These are phyloP conservation scores for Meteorus cinctellus DNA, from an alignment of 2,888 invertebrate genomes.

Conservation along the genomic window DNA sequence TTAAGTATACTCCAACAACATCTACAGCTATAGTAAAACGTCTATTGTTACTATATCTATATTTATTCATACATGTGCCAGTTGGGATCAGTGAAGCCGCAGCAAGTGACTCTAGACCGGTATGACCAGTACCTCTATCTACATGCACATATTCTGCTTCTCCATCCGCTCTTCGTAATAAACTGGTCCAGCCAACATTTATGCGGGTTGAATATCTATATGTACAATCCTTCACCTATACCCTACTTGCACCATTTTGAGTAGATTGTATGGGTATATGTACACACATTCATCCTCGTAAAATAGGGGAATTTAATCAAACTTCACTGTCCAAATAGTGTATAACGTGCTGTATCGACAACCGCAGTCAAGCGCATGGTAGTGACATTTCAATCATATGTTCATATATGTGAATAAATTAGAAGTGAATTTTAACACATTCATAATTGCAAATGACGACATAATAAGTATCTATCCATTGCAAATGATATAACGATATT, in stretches of 20 bases:
- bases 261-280: slow-evolving; percentile 6
- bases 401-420: neutral
- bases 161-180: slow-evolving; percentile 44
- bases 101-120: slow-evolving; percentile 39
- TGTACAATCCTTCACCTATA: slow-evolving; percentile 35
- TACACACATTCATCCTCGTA: slow-evolving; percentile 52
- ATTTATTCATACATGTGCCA: slow-evolving; percentile 31
- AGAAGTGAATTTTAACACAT: neutral
- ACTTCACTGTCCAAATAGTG: slow-evolving; percentile 52
- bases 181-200: slow-evolving; percentile 36
- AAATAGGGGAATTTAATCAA: slow-evolving; percentile 64
- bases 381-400: neutral
- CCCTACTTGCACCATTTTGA: slow-evolving; percentile 1
- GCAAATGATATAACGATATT: too few relatives aligned
- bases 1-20: slow-evolving; percentile 40
- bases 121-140: slow-evolving; percentile 9
- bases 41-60: slow-evolving; percentile 6
- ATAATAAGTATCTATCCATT: too few relatives aligned
- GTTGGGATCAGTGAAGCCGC: slow-evolving; percentile 43
- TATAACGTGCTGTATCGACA: slow-evolving; percentile 42
- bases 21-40: neutral
- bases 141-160: slow-evolving; percentile 7
- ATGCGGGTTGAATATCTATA: slow-evolving; percentile 14
- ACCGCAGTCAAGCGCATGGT: slow-evolving; percentile 35
- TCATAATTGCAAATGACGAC: too few relatives aligned